Conservation (phyloP, 2,113 vertebrate genomes). For the Bucco capensis region DNA sequence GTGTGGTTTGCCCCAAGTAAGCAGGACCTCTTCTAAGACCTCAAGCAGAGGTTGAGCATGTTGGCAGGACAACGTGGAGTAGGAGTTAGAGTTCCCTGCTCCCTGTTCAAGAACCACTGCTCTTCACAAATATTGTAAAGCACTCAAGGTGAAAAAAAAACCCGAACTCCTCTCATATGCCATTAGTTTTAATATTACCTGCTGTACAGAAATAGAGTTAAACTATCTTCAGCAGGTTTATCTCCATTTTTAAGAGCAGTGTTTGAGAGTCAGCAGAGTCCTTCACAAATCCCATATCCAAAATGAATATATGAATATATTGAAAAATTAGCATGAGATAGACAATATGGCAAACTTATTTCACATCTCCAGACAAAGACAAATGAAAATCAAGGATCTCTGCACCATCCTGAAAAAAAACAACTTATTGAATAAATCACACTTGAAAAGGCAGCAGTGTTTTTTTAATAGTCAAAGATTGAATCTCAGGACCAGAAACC, state of each 20-base stretch:
- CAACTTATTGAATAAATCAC: conserved; percentile 46
- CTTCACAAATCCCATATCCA: neutral
- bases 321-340: conserved; percentile 27
- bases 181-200: conserved; percentile 9
- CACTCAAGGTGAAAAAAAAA: neutral
- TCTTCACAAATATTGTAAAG: neutral
- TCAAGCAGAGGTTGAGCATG: neutral
- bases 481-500: conserved; percentile 24
- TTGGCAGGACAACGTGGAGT: neutral
- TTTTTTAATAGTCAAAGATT: conserved; percentile 49
- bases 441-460: conserved; percentile 20
- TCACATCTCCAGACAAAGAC: conserved; percentile 23
- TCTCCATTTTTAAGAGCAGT: conserved; percentile 23
- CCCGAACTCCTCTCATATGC: neutral
- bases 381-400: conserved; percentile 58
- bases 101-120: neutral
- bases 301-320: conserved; percentile 18
- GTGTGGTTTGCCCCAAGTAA: rapidly evolving
- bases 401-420: neutral
- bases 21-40: neutral
- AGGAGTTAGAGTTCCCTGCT: neutral
- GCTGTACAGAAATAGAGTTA: neutral
- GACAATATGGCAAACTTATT: conserved; percentile 12
- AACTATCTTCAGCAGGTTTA: conserved; percentile 10
- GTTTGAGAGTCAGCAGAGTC: neutral